Percentiles rank a stretch among this genome's conserved stretches.
These are phyloP conservation scores for Hydra vulgaris DNA, from an alignment of 30 jellyfish, hydroid and myxozoan genomes.

Conservation along the genomic window DNA sequence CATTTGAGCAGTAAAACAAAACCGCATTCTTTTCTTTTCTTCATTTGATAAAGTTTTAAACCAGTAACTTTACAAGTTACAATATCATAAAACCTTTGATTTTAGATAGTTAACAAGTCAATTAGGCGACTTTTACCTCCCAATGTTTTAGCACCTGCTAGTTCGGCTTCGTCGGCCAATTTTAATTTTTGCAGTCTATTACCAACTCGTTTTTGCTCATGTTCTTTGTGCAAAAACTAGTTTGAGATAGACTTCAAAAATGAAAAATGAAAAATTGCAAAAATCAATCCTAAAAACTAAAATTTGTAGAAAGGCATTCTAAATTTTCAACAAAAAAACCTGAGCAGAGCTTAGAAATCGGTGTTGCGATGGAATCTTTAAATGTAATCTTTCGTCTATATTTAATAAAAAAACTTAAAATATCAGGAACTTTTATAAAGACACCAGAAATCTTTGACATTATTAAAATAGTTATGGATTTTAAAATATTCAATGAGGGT, in stretches of 20 bases:
- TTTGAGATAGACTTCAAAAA: too few species aligned
- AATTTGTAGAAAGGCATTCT: too few species aligned
- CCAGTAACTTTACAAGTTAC: constrained; percentile 10
- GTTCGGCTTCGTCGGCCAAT: neutral
- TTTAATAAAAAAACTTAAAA: too few species aligned
- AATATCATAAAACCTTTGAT: constrained; percentile 9
- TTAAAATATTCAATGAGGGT: neutral
- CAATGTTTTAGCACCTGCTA: constrained; percentile 10
- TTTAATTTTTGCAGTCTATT: constrained; percentile 6
- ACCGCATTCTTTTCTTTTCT: too few species aligned
- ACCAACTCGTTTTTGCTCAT: neutral
- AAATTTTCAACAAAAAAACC: too few species aligned
- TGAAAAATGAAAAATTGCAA: too few species aligned
- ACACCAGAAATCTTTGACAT: neutral
- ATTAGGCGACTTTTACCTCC: constrained; percentile 28
- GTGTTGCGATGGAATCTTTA: too few species aligned
- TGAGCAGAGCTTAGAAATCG: too few species aligned
- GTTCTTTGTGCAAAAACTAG: constrained; percentile 1
- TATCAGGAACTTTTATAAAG: neutral
- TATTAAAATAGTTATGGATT: neutral
- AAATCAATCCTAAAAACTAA: too few species aligned
- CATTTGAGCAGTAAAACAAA: too few species aligned
- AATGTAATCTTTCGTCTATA: too few species aligned
- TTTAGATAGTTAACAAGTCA: neutral
- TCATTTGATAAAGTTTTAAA: constrained; percentile 7